These are phyloP conservation scores for Tiliacea aurago DNA, from an alignment of 2,888 invertebrate genomes.

Conservation along the genomic window DNA sequence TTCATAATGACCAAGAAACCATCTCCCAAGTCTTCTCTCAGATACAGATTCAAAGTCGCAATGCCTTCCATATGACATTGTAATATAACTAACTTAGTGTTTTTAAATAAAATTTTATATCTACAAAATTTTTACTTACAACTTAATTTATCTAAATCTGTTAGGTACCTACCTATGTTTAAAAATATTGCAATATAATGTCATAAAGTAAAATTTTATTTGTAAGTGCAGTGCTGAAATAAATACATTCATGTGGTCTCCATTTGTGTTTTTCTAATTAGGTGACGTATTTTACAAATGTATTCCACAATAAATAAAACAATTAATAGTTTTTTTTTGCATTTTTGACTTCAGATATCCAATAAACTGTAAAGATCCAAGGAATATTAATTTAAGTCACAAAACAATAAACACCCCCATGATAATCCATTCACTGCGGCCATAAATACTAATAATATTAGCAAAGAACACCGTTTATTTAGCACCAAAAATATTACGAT, in stretches of 20 bases:
- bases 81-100: conserved; percentile 31
- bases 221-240: conserved; percentile 53
- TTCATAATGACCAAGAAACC: conserved; percentile 84
- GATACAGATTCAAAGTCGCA: conserved; percentile 79
- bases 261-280: conserved; percentile 11
- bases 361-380: not conserved
- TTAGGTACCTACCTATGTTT: conserved; percentile 25
- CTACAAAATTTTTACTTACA: not conserved
- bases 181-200: conserved; percentile 38
- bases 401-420: not conserved
- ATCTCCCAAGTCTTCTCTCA: conserved; percentile 76
- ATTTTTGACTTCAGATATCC: not conserved
- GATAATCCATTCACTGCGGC: not conserved
- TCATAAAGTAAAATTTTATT: conserved; percentile 42
- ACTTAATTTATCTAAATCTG: not conserved
- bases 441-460: not conserved
- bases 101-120: conserved; percentile 23
- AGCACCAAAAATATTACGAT: not conserved
- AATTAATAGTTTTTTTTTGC: not conserved
- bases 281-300: not conserved
- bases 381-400: not conserved
- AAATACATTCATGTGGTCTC: conserved; percentile 64
- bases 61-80: conserved; percentile 68
- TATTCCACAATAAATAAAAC: conserved; percentile 23
- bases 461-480: not conserved